Conservation (phyloP, 2,888 invertebrate species). For the Ryuthela nishihirai region DNA sequence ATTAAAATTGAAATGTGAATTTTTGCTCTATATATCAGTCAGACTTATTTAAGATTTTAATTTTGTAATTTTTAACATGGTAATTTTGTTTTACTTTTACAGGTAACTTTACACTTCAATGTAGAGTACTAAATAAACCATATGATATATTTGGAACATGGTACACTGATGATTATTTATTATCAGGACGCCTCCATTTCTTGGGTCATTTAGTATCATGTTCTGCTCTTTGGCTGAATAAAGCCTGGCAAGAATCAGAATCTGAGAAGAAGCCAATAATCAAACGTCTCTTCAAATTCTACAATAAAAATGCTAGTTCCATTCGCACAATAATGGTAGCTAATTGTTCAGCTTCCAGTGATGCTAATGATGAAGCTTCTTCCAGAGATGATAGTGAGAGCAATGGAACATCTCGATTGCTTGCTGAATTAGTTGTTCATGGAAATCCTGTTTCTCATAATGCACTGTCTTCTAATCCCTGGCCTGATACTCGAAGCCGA, state of each 20-base stretch:
- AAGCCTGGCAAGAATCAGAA: conserved; percentile 73
- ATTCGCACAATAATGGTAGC: conserved; percentile 73
- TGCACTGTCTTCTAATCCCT: conserved; percentile 13
- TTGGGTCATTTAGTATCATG: conserved; percentile 65
- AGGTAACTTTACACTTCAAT: conserved; percentile 67
- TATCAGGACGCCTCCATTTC: conserved; percentile 78
- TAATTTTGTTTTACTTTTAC: conserved; percentile 41
- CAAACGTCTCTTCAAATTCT: conserved; percentile 65
- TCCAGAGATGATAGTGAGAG: conserved; percentile 3
- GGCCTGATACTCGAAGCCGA: conserved; percentile 15
- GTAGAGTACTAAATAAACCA: conserved; percentile 73
- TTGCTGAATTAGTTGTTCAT: conserved; percentile 19
- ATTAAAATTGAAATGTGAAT: too few relatives aligned
- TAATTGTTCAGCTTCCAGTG: conserved; percentile 56
- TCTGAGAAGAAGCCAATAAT: conserved; percentile 75
- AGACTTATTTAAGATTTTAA: too few relatives aligned
- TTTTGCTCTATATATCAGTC: neutral
- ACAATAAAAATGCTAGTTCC: conserved; percentile 72
- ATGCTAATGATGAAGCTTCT: conserved; percentile 2
- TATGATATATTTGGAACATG: conserved; percentile 87
- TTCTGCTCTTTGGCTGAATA: conserved; percentile 52
- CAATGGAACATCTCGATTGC: neutral
- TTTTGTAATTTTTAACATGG: neutral
- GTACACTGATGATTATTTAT: conserved; percentile 74
- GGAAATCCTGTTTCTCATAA: conserved; percentile 43